phyloP scores from a whole-genome alignment of 30 jellyfish, hydroid and myxozoan species.

The Clytia hemisphaerica region DNA sequence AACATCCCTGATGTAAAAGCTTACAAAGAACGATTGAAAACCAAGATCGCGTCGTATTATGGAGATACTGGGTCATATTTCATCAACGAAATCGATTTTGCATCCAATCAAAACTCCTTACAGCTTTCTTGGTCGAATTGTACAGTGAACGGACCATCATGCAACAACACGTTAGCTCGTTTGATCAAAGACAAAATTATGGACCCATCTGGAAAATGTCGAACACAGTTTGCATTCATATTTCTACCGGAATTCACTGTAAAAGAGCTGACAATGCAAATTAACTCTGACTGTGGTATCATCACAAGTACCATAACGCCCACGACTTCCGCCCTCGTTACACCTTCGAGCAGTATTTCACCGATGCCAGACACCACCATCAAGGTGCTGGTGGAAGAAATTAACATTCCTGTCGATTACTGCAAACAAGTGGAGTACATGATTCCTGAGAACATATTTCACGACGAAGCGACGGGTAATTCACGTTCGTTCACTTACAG shows the following conservation, averaged over 20 bases:
- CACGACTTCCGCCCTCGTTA: background rate
- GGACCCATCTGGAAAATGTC: slow-evolving; percentile 10
- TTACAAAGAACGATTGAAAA: background rate
- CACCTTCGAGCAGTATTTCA: background rate
- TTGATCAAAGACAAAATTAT: background rate
- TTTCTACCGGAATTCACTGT: slow-evolving; percentile 10
- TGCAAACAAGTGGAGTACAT: slow-evolving; percentile 22
- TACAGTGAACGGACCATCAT: background rate
- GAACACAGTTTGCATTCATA: slow-evolving; percentile 7
- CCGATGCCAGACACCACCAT: slow-evolving; percentile 5
- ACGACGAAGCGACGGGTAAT: background rate
- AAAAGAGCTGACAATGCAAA: background rate
- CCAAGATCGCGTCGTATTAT: background rate
- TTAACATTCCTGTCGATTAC: slow-evolving; percentile 4
- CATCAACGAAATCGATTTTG: background rate
- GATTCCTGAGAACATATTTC: slow-evolving; percentile 14
- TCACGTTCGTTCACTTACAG: background rate
- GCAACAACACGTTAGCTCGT: background rate
- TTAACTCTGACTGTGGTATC: background rate
- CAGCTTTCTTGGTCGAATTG: slow-evolving; percentile 7
- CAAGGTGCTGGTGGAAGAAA: background rate
- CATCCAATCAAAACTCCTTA: background rate
- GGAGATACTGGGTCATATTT: background rate
- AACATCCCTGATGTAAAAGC: background rate
- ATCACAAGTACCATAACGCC: background rate